Percentiles rank a stretch among this genome's conserved stretches.
These are phyloP conservation scores for Pantherophis alleghaniensis DNA, from an alignment of 2,797 vertebrate genomes.

Conservation along the genomic window DNA sequence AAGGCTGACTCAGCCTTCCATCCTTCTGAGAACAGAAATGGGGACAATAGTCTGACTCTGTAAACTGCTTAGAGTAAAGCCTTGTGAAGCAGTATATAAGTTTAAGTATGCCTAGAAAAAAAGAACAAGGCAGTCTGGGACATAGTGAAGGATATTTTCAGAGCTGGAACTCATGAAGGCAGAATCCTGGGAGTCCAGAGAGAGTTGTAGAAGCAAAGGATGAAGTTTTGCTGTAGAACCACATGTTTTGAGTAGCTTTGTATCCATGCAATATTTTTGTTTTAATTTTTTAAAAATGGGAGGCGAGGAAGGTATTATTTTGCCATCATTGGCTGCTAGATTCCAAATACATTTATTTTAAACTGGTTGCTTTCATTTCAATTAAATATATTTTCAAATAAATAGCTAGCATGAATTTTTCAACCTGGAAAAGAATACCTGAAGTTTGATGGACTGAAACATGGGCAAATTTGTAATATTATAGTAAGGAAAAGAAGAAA, in stretches of 20 bases:
- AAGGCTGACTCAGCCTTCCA: background rate
- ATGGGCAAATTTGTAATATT: background rate
- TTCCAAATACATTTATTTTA: background rate
- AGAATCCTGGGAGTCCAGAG: background rate
- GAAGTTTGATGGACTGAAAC: background rate
- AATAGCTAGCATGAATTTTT: background rate
- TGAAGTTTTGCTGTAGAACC: background rate
- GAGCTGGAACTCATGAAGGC: background rate
- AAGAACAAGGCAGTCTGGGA: background rate
- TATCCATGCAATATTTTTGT: background rate
- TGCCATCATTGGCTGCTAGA: background rate
- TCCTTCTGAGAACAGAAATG: background rate
- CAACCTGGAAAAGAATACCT: background rate
- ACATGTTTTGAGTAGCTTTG: background rate
- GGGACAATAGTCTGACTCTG: background rate
- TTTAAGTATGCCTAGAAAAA: background rate
- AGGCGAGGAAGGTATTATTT: background rate
- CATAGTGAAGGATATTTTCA: background rate
- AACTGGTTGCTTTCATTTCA: background rate
- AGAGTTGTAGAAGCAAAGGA: background rate
- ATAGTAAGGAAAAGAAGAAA: background rate
- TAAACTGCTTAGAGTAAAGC: background rate
- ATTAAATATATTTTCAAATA: background rate
- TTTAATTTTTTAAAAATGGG: background rate
- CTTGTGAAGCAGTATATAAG: background rate